Conservation (phyloP, 2,888 invertebrate species). For the Silvanus unidentatus region DNA sequence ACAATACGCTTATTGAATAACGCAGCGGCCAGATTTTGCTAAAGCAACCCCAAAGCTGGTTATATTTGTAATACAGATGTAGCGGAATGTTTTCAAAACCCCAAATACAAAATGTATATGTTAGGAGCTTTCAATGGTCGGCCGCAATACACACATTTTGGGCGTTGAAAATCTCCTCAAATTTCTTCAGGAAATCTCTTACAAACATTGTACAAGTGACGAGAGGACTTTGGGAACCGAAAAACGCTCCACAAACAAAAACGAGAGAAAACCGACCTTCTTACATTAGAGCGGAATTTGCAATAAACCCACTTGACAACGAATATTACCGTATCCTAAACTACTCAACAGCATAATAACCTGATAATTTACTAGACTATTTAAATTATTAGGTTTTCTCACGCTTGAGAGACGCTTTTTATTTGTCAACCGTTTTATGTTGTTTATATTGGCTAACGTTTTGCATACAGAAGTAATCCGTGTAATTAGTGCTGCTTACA, state of each 20-base stretch:
- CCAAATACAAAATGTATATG: too few species aligned
- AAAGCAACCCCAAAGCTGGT: constrained; percentile 30
- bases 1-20: constrained; percentile 33
- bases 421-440: constrained; percentile 15
- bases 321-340: too few species aligned
- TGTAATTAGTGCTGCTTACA: constrained; percentile 20
- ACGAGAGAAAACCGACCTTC: too few species aligned
- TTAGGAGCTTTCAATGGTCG: constrained; percentile 24
- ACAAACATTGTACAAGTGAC: constrained; percentile 10
- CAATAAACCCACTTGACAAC: too few species aligned
- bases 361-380: constrained; percentile 15
- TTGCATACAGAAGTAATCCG: constrained; percentile 10
- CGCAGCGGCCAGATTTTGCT: constrained; percentile 19
- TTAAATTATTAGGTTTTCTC: constrained; percentile 20
- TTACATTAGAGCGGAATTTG: too few species aligned
- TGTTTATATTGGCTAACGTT: constrained; percentile 21
- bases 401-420: constrained; percentile 20
- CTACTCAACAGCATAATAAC: constrained; percentile 11
- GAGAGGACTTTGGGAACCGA: constrained; percentile 7
- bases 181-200: constrained; percentile 24
- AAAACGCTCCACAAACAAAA: too few species aligned
- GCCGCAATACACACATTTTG: constrained; percentile 22
- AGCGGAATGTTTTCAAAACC: constrained; percentile 32
- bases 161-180: constrained; percentile 24
- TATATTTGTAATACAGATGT: constrained; percentile 34